These are phyloP conservation scores for Sarcophaga subvicina DNA, from an alignment of 2,888 invertebrate species.

Conservation along the genomic window DNA sequence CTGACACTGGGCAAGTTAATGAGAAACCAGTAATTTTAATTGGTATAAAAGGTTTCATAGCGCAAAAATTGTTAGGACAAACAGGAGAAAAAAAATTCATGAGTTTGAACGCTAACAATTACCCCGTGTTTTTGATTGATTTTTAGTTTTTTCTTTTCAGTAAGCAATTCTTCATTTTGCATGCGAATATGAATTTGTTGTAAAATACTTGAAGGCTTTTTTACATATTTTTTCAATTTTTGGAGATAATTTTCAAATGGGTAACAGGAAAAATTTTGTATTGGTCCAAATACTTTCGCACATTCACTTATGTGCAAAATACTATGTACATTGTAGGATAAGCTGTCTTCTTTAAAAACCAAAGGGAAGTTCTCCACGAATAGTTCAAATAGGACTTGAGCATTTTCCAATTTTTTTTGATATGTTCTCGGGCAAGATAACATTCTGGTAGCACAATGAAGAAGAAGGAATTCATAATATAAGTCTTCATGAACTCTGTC, in stretches of 20 bases:
- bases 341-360: conserved; percentile 48
- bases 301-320: conserved; percentile 23
- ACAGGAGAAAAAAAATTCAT: background rate
- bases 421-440: no score
- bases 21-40: no score
- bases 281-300: conserved; percentile 46
- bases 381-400: no score
- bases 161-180: no score
- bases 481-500: conserved; percentile 28
- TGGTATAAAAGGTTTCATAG: background rate
- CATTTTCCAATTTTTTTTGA: no score
- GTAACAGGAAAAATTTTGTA: conserved; percentile 54
- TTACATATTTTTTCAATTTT: conserved; percentile 19
- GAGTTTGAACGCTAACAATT: no score
- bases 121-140: no score
- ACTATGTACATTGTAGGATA: conserved; percentile 46
- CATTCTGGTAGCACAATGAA: conserved; percentile 27
- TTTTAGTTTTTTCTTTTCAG: no score
- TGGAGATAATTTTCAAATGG: conserved; percentile 59
- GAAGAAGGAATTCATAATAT: conserved; percentile 28
- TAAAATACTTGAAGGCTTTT: no score
- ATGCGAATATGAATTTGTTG: no score
- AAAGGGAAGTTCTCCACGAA: conserved; percentile 6
- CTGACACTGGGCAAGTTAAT: no score
- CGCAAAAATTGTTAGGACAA: conserved; percentile 1